Evolutionary conservation across 2,888 invertebrate genomes (phyloP).

Genomic region (Pandemis corylana): DNA sequence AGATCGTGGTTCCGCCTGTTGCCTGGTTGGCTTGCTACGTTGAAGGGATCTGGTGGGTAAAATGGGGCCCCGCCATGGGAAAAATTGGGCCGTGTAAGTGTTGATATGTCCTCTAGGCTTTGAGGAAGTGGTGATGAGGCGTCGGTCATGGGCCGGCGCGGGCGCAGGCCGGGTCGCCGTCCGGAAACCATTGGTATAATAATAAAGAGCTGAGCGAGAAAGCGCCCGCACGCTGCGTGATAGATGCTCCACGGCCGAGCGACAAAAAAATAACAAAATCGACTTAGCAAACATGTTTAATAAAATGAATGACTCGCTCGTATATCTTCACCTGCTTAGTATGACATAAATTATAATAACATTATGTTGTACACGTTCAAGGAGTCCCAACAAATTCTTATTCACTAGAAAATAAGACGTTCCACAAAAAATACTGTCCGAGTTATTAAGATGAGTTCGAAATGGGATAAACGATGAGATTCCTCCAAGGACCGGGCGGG

Average conservation of each 20-base stretch:
- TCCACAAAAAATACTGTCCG: conserved; percentile 73
- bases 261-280: conserved; percentile 83
- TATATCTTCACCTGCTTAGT: conserved; percentile 85
- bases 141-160: conserved; percentile 41
- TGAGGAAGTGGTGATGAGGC: not conserved
- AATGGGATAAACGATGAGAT: conserved; percentile 70
- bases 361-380: conserved; percentile 83
- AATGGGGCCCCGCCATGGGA: not conserved
- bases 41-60: not conserved
- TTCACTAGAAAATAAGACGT: conserved; percentile 81
- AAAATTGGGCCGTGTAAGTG: not conserved
- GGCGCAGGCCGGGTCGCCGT: conserved; percentile 52
- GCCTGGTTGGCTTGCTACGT: not conserved
- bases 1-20: conserved; percentile 16
- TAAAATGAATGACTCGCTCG: conserved; percentile 83
- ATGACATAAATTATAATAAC: conserved; percentile 85
- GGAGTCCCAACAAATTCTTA: conserved; percentile 83
- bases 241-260: conserved; percentile 76
- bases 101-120: not conserved
- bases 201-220: conserved; percentile 81
- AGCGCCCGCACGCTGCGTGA: conserved; percentile 82
- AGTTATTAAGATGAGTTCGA: conserved; percentile 70
- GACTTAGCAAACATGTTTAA: conserved; percentile 84
- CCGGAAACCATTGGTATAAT: conserved; percentile 80
- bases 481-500: conserved; percentile 65